Percentiles rank a stretch among this genome's conserved stretches.
Conservation (phyloP, 2,797 vertebrate species). For the Eutrigla gurnardus region DNA sequence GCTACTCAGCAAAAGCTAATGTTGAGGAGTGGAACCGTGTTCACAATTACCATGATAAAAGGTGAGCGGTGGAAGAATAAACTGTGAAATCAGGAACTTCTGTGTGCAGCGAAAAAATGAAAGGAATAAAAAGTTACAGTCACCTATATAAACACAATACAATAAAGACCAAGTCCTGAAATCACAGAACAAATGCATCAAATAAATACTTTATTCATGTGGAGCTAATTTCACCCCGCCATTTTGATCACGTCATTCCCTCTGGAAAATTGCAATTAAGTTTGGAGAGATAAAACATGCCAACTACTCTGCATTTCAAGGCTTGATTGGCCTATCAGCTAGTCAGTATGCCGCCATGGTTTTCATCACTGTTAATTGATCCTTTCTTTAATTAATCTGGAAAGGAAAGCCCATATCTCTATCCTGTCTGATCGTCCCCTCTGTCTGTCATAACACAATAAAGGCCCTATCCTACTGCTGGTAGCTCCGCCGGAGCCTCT, state of each 20-base stretch:
- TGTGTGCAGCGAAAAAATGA: slow-evolving; percentile 43
- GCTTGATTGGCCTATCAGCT: slow-evolving; percentile 86
- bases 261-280: slow-evolving; percentile 89
- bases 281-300: slow-evolving; percentile 87
- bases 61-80: slow-evolving; percentile 68
- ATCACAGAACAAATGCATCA: slow-evolving; percentile 77
- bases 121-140: not conserved
- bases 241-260: slow-evolving; percentile 86
- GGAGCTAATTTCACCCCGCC: slow-evolving; percentile 81
- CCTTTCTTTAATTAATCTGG: slow-evolving; percentile 90
- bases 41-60: slow-evolving; percentile 80
- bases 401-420: slow-evolving; percentile 85
- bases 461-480: slow-evolving; percentile 74
- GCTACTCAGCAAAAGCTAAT: slow-evolving; percentile 84
- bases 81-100: slow-evolving; percentile 70
- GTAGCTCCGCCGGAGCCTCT: slow-evolving; percentile 74
- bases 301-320: slow-evolving; percentile 88
- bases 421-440: slow-evolving; percentile 81
- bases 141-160: slow-evolving; percentile 44
- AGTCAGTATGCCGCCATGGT: slow-evolving; percentile 83
- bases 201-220: slow-evolving; percentile 83
- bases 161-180: slow-evolving; percentile 40
- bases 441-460: slow-evolving; percentile 85
- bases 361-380: slow-evolving; percentile 89
- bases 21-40: slow-evolving; percentile 63